Evolutionary conservation across 2,113 vertebrate species (phyloP).

Genomic region (Malurus alboscapulatus): DNA sequence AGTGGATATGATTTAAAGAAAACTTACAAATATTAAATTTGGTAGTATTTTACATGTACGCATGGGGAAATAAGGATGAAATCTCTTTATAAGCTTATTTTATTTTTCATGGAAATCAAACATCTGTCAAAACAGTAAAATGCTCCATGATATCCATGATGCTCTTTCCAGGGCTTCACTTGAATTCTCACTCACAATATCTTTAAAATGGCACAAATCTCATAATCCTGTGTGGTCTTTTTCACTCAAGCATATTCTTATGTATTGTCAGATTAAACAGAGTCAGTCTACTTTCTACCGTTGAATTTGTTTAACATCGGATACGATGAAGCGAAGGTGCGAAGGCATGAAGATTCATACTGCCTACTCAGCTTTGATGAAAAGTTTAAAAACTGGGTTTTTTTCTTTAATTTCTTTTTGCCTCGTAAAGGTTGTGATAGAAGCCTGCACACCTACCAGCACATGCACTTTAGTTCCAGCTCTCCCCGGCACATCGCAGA

Average conservation of each 20-base stretch:
- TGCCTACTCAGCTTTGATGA: not conserved
- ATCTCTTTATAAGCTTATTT: not conserved
- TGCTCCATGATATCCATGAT: not conserved
- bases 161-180: not conserved
- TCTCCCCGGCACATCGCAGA: not conserved
- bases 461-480: not conserved
- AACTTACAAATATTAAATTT: not conserved
- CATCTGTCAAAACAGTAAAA: conserved; percentile 51
- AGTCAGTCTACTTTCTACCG: not conserved
- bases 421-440: not conserved
- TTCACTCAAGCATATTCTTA: not conserved
- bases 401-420: not conserved
- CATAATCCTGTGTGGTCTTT: conserved; percentile 7
- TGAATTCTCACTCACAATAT: conserved; percentile 20
- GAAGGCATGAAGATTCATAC: not conserved
- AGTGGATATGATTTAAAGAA: not conserved
- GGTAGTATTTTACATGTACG: not conserved
- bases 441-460: not conserved
- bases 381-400: not conserved
- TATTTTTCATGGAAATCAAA: conserved; percentile 41
- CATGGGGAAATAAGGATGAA: not conserved
- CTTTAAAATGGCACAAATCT: conserved; percentile 9
- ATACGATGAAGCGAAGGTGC: not conserved
- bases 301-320: not conserved
- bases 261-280: conserved; percentile 35